phyloP scores from a whole-genome alignment of 2,797 vertebrate species.

The Peromyscus nudipes region DNA sequence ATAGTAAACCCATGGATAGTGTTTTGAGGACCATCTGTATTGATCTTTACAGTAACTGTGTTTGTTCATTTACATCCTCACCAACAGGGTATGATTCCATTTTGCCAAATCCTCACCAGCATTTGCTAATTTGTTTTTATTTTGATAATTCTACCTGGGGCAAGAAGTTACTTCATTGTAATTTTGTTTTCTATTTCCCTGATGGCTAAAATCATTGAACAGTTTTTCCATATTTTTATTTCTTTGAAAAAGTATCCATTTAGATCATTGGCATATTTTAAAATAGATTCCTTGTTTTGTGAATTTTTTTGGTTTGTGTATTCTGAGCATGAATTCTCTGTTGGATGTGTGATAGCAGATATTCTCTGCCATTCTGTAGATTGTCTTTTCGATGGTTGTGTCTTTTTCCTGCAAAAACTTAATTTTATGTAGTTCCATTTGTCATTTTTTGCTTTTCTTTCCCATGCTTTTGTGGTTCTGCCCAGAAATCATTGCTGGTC shows the following conservation, averaged over 20 bases:
- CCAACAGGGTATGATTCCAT: background rate
- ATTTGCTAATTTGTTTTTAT: background rate
- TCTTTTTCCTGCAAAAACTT: background rate
- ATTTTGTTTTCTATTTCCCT: background rate
- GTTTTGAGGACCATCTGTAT: background rate
- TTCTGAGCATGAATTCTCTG: background rate
- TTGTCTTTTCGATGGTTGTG: no score
- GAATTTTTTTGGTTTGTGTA: background rate
- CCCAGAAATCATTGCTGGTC: background rate
- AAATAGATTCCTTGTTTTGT: background rate
- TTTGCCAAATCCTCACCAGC: background rate
- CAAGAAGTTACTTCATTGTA: background rate
- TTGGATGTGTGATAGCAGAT: background rate
- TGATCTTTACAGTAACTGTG: no score
- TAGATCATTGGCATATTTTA: background rate
- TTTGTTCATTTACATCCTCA: background rate
- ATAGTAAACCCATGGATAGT: background rate
- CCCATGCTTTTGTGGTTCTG: background rate
- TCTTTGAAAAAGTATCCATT: background rate
- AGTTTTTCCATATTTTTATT: background rate
- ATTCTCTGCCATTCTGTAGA: background rate
- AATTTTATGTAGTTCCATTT: background rate
- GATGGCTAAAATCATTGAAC: background rate
- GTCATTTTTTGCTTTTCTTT: background rate
- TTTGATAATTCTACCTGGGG: background rate